These are phyloP conservation scores for Anhinga anhinga DNA, from an alignment of 2,113 vertebrate species.

Conservation along the genomic window DNA sequence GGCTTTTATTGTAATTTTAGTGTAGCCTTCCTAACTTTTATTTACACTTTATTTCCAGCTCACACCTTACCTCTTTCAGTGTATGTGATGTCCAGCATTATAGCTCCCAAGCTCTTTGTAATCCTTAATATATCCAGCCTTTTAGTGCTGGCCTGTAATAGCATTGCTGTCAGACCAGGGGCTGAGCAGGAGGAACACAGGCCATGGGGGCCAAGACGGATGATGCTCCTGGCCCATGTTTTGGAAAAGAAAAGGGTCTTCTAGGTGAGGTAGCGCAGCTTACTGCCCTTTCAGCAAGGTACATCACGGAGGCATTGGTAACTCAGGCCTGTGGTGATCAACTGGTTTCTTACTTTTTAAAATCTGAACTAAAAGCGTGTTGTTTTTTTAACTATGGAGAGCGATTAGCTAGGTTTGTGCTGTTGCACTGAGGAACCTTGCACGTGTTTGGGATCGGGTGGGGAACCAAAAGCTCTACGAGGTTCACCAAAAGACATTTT, in stretches of 20 bases:
- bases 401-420: background rate
- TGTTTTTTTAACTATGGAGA: background rate
- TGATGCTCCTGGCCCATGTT: rapidly evolving
- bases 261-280: background rate
- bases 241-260: background rate
- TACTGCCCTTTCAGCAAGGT: background rate
- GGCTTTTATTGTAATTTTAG: background rate
- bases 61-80: background rate
- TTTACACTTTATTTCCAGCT: background rate
- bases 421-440: background rate
- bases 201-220: rapidly evolving
- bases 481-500: background rate
- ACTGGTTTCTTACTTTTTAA: background rate
- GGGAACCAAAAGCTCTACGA: background rate
- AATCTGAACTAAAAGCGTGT: background rate
- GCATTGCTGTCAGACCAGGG: too few species aligned
- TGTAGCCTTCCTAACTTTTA: background rate
- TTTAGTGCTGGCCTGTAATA: background rate
- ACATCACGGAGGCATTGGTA: background rate
- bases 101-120: background rate
- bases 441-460: background rate
- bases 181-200: background rate
- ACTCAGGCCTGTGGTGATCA: background rate
- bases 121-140: background rate
- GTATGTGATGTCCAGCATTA: background rate